Percentiles rank a stretch among this genome's conserved stretches.
These are phyloP conservation scores for Drosophila ezoana DNA, from an alignment of 2,888 invertebrate species.

Conservation along the genomic window DNA sequence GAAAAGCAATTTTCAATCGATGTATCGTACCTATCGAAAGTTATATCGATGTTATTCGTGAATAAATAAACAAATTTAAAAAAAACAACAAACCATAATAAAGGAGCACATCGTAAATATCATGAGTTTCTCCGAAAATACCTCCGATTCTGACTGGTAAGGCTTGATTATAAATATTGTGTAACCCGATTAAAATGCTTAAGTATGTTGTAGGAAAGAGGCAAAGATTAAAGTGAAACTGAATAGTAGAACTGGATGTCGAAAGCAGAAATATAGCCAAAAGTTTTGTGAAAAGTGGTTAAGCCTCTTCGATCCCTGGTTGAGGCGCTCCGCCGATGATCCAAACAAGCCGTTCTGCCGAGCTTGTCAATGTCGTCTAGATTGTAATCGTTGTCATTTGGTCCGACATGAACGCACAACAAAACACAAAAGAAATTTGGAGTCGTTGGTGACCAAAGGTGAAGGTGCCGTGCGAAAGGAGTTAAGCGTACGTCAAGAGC, in stretches of 20 bases:
- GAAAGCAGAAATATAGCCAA: constrained; percentile 79
- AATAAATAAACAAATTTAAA: constrained; percentile 44
- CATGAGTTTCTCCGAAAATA: constrained; percentile 82
- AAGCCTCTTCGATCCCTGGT: constrained; percentile 82
- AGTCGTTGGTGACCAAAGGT: constrained; percentile 76
- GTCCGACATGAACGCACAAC: constrained; percentile 82
- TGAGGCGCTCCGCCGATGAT: constrained; percentile 75
- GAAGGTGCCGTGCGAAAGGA: constrained; percentile 77
- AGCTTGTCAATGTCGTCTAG: constrained; percentile 81
- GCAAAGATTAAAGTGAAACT: constrained; percentile 71
- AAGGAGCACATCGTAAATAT: constrained; percentile 3
- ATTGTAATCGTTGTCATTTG: constrained; percentile 83
- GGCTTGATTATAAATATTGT: constrained; percentile 1
- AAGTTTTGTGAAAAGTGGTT: constrained; percentile 83
- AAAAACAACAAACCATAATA: constrained; percentile 9
- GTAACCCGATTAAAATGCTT: neutral
- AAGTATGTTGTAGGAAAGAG: constrained; percentile 73
- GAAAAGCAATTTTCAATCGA: constrained; percentile 20
- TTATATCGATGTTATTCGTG: constrained; percentile 35
- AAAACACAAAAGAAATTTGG: constrained; percentile 81
- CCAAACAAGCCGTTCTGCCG: constrained; percentile 82
- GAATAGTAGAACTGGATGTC: constrained; percentile 25
- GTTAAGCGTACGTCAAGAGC: constrained; percentile 78
- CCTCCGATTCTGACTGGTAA: constrained; percentile 83
- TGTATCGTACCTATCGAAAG: constrained; percentile 21